Percentiles rank a stretch among this genome's conserved stretches.
Evolutionary conservation across 35 echinoderm and acorn worm species (phyloP).

Genomic region (Strongylocentrotus purpuratus): DNA sequence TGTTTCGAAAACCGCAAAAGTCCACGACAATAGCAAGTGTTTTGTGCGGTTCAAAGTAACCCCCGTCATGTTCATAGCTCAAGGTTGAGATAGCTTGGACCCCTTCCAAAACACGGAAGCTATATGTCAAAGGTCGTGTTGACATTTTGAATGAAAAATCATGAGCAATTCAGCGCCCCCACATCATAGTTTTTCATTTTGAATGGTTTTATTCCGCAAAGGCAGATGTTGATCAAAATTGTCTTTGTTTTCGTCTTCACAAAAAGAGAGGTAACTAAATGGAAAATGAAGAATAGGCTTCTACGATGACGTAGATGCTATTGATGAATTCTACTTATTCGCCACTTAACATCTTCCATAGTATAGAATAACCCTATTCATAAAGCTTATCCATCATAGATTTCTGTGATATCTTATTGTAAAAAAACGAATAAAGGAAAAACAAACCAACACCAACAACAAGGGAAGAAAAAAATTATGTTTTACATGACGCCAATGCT

Average conservation of each 20-base stretch:
- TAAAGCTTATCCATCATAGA: too few relatives aligned
- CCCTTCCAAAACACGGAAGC: background rate
- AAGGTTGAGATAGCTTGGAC: background rate
- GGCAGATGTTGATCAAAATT: background rate
- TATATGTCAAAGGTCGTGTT: background rate
- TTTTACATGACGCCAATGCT: too few relatives aligned
- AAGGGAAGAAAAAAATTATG: too few relatives aligned
- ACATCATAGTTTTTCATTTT: background rate
- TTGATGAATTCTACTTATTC: too few relatives aligned
- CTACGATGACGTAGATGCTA: too few relatives aligned
- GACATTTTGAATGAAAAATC: conserved; percentile 11
- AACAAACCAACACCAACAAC: too few relatives aligned
- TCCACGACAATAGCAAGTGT: background rate
- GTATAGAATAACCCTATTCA: too few relatives aligned
- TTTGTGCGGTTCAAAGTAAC: background rate
- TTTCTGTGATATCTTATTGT: too few relatives aligned
- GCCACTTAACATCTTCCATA: too few relatives aligned
- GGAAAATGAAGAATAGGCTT: too few relatives aligned
- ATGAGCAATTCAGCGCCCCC: background rate
- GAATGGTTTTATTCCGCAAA: background rate
- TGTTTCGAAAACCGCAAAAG: background rate
- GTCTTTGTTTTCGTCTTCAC: background rate
- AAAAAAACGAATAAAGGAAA: too few relatives aligned
- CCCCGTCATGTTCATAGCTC: background rate
- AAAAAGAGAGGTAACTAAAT: background rate